These are phyloP conservation scores for Furcula furcula DNA, from an alignment of 2,888 invertebrate genomes.

Conservation along the genomic window DNA sequence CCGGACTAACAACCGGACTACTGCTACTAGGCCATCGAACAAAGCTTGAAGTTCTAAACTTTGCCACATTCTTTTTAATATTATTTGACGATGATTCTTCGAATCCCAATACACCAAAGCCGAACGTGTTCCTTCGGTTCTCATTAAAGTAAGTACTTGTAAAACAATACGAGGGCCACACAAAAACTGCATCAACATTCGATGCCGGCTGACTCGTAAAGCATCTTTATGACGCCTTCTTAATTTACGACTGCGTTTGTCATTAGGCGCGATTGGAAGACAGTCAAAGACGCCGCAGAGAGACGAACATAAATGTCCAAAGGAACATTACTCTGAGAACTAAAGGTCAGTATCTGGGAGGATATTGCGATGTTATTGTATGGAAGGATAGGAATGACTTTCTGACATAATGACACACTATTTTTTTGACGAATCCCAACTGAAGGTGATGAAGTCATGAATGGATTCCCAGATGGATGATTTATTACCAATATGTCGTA, in stretches of 20 bases:
- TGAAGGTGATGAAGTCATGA: no score
- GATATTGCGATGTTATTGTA: neutral
- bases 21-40: no score
- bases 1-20: no score
- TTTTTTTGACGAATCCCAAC: no score
- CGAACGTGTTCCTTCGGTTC: neutral
- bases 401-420: no score
- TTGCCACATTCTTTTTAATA: no score
- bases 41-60: no score
- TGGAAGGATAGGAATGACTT: no score
- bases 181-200: conserved; percentile 4
- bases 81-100: no score
- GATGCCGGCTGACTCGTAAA: conserved; percentile 15
- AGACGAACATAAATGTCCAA: conserved; percentile 3
- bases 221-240: conserved; percentile 16
- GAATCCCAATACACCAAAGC: no score
- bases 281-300: conserved; percentile 5
- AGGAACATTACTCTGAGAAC: neutral
- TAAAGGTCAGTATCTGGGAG: neutral
- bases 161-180: conserved; percentile 1
- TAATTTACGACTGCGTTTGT: conserved; percentile 6
- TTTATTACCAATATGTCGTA: no score
- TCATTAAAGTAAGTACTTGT: neutral
- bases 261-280: conserved; percentile 23
- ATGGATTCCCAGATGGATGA: no score